Evolutionary conservation across 2,113 vertebrate species (phyloP).

Genomic region (Apodemus sylvaticus): DNA sequence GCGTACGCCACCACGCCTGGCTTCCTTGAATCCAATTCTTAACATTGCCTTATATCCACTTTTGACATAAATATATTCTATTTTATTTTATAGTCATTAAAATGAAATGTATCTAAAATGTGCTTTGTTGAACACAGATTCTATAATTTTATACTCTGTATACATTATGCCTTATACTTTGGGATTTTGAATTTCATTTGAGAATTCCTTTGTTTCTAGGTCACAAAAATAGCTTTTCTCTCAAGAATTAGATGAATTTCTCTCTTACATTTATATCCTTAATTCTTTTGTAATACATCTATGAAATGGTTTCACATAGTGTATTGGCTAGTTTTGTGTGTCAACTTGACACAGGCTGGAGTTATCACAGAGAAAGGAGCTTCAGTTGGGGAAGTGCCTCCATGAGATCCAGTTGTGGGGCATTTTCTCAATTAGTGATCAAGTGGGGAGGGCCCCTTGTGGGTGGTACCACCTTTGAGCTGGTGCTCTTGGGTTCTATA

Average conservation of each 20-base stretch:
- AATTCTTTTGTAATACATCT: background rate
- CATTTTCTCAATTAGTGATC: too few species aligned
- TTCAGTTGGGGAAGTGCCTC: too few species aligned
- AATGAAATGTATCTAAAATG: constrained; percentile 27
- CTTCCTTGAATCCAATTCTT: constrained; percentile 23
- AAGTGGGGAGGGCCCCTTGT: too few species aligned
- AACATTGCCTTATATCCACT: background rate
- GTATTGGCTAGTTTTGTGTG: too few species aligned
- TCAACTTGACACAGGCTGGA: too few species aligned
- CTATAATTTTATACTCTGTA: background rate
- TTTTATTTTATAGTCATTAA: background rate
- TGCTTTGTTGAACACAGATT: constrained; percentile 33
- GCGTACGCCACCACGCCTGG: too few species aligned
- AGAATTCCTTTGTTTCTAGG: background rate
- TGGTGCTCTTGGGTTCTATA: too few species aligned
- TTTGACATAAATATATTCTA: background rate
- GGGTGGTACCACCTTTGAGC: too few species aligned
- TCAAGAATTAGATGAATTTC: background rate
- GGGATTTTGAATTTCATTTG: constrained; percentile 37
- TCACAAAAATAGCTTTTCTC: constrained; percentile 7
- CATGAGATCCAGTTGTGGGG: too few species aligned
- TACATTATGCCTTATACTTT: background rate
- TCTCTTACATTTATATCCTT: constrained; percentile 22
- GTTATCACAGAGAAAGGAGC: too few species aligned
- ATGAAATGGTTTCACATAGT: background rate